Conservation (phyloP, 2,113 vertebrate genomes). For the Amia ocellicauda region DNA sequence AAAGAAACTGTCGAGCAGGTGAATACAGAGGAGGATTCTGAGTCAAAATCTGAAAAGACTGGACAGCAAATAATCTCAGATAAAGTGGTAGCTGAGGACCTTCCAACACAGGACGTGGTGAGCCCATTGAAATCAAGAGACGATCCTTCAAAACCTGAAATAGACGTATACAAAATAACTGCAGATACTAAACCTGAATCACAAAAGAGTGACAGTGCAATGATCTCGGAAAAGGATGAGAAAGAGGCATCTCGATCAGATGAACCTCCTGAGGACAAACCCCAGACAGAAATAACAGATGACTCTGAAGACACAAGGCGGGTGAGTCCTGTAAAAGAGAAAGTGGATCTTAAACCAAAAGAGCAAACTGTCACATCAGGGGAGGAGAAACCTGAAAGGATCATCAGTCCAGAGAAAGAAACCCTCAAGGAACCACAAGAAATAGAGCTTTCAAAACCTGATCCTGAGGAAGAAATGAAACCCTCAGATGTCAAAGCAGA, state of each 20-base stretch:
- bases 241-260: slow-evolving; percentile 12
- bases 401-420: neutral
- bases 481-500: neutral
- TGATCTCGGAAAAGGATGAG: slow-evolving; percentile 12
- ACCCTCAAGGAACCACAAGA: slow-evolving; percentile 18
- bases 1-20: too few relatives aligned
- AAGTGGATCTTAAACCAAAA: neutral
- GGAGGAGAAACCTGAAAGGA: neutral
- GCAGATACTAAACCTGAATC: neutral
- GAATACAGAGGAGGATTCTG: too few relatives aligned
- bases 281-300: neutral
- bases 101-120: too few relatives aligned
- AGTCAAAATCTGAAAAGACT: too few relatives aligned
- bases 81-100: too few relatives aligned
- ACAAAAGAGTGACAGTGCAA: neutral
- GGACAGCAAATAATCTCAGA: too few relatives aligned
- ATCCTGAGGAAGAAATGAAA: slow-evolving; percentile 16
- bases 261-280: slow-evolving; percentile 5
- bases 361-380: neutral
- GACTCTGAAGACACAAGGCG: slow-evolving; percentile 9
- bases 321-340: slow-evolving; percentile 7
- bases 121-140: too few relatives aligned
- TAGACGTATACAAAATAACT: too few relatives aligned
- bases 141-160: too few relatives aligned
- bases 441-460: neutral